Evolutionary conservation across 2,113 vertebrate species (phyloP).

Genomic region (Cynopterus brachyotis): DNA sequence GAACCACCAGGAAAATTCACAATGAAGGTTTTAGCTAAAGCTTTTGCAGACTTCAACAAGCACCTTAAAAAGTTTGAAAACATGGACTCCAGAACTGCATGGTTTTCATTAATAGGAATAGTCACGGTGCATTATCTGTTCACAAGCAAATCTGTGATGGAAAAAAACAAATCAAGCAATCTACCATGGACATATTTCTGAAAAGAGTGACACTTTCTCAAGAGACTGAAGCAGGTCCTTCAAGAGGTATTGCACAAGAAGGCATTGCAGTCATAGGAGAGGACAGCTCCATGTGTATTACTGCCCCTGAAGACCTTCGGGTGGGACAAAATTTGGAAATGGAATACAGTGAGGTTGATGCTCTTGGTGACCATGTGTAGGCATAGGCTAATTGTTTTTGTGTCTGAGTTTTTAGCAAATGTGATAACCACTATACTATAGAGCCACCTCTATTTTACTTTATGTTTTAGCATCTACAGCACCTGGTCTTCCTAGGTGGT

Average conservation of each 20-base stretch:
- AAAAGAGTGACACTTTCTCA: not conserved
- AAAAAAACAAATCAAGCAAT: not conserved
- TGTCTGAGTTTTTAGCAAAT: not conserved
- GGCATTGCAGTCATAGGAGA: not conserved
- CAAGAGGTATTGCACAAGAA: not conserved
- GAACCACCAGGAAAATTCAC: not conserved
- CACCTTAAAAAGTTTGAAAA: not conserved
- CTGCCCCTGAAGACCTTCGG: not conserved
- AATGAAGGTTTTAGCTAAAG: not conserved
- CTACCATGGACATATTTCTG: not conserved
- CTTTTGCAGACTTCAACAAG: not conserved
- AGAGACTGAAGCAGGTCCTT: not conserved
- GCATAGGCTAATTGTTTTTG: not conserved
- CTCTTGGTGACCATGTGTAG: not conserved
- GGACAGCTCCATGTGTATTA: not conserved
- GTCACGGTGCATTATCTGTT: not conserved
- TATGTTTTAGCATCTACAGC: too few species aligned
- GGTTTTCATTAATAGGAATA: not conserved
- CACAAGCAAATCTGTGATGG: not conserved
- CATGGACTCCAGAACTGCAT: not conserved
- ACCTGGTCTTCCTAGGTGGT: too few species aligned
- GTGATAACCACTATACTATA: too few species aligned
- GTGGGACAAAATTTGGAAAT: not conserved
- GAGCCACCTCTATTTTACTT: too few species aligned
- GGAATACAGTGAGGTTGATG: not conserved